Evolutionary conservation across 2,797 vertebrate species (phyloP).

Genomic region (Xenentodon cancila): DNA sequence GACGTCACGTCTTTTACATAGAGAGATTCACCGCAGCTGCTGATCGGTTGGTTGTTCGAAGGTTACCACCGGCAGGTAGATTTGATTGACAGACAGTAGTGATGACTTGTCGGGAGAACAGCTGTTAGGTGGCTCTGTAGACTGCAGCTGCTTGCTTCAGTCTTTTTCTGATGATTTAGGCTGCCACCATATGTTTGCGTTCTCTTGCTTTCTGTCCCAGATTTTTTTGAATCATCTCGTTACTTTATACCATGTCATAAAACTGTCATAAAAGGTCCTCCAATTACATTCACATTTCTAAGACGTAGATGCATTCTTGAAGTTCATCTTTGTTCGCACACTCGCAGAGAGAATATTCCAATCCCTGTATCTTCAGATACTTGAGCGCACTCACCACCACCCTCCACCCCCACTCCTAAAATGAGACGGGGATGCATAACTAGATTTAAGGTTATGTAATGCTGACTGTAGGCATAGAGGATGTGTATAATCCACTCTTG

Average conservation of each 20-base stretch:
- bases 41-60: constrained; percentile 23
- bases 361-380: constrained; percentile 52
- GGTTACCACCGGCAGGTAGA: constrained; percentile 31
- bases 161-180: constrained; percentile 52
- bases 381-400: constrained; percentile 25
- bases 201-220: constrained; percentile 19
- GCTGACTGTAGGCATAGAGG: constrained; percentile 68
- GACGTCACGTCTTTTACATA: constrained; percentile 14
- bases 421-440: constrained; percentile 76
- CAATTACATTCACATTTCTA: constrained; percentile 1
- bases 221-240: constrained; percentile 17
- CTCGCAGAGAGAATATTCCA: constrained; percentile 27
- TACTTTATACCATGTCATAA: not conserved
- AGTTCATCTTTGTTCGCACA: constrained; percentile 21
- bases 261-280: not conserved
- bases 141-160: constrained; percentile 58
- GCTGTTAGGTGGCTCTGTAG: constrained; percentile 57
- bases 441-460: constrained; percentile 83
- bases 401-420: constrained; percentile 47
- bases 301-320: constrained; percentile 1
- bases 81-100: constrained; percentile 58
- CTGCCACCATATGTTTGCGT: constrained; percentile 42
- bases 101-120: constrained; percentile 43
- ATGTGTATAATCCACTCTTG: constrained; percentile 79
- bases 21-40: constrained; percentile 14